A percentile compares a stretch with the other conserved stretches of the same genome.
These are phyloP conservation scores for Cephus nigrinus DNA, from an alignment of 2,888 invertebrate species.

Conservation along the genomic window DNA sequence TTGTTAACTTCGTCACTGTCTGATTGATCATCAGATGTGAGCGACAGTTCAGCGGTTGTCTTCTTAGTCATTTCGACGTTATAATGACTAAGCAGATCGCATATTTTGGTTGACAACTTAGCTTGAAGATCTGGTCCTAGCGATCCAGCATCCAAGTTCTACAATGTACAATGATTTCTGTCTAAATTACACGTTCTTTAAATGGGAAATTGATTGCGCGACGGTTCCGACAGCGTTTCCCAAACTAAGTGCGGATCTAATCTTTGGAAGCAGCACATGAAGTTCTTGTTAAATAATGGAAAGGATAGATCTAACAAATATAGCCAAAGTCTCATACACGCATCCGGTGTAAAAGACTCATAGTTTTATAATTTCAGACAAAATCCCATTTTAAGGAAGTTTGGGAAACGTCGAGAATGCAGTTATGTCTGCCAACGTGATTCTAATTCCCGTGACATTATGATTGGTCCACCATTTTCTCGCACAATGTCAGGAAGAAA, in stretches of 20 bases:
- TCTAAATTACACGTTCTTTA: constrained; percentile 42
- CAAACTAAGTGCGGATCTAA: neutral
- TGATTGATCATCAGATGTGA: constrained; percentile 59
- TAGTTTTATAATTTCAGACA: neutral
- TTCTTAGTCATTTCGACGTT: constrained; percentile 55
- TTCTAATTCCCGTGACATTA: neutral
- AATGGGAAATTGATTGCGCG: neutral
- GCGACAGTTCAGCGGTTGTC: constrained; percentile 50
- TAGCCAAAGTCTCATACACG: neutral
- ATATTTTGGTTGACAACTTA: constrained; percentile 55
- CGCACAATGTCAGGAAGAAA: neutral
- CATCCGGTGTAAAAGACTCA: neutral
- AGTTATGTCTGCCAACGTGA: neutral
- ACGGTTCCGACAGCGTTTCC: neutral
- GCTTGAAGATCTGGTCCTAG: constrained; percentile 58
- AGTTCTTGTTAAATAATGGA: neutral
- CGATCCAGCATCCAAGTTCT: constrained; percentile 60
- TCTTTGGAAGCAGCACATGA: neutral
- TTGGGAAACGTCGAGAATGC: neutral
- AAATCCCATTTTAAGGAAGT: neutral
- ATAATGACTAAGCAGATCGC: constrained; percentile 54
- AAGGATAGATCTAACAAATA: neutral
- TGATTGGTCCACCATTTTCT: neutral
- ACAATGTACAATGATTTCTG: constrained; percentile 49
- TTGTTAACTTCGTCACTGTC: constrained; percentile 59